Evolutionary conservation across 1,140 invertebrate genomes (phyloP), one percentile per base, ranked within the genome.

Genomic region (Listronotus bonariensis): DNA sequence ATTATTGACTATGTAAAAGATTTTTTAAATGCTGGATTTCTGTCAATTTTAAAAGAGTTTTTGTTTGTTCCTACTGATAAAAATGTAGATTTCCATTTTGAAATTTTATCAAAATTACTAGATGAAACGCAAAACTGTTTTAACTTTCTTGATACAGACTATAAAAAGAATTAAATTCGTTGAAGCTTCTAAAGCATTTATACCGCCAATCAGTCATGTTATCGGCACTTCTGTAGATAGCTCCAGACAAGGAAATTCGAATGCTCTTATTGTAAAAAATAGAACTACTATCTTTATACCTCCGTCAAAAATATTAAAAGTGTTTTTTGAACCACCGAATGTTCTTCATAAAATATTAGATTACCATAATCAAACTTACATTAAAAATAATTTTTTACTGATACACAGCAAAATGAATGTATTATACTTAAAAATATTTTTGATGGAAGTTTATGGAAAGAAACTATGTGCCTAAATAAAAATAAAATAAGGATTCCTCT

Each of bases 71-170:
- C 36, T 32, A 17, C 26, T 34, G 15, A 53, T 53, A 26, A 26
- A 26, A 26, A 26, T 26, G 20, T 26, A 26, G 34, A 53, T 40
- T 40, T 46, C 14, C 43, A 38, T 53, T 53, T 53, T 12, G 20
- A 53, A 8, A 26, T 5, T 32, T 12, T 31, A 53, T 32, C n/a
- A n/a, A 26, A 32, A 32, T 53, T 53, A 53, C 12, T 53, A 32
- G 51, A 53, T 14, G 14, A 26, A 17, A 40, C 34, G 12, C 34
- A 32, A 53, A 36, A 36, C 15, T 36, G 14, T 34, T 53, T 53
- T 53, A 53, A 53, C 34, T 36, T 38, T n/a, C 20, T 53, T 53
- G 36, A 53, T 53, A 36, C 51, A 36, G 51, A 53, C n/a, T 53
- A 53, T 26, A 53, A 53, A n/a, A 53, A 14, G 51, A 40, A 18